phyloP scores from a whole-genome alignment of 2,888 invertebrate species.

The Apamea epomidion region DNA sequence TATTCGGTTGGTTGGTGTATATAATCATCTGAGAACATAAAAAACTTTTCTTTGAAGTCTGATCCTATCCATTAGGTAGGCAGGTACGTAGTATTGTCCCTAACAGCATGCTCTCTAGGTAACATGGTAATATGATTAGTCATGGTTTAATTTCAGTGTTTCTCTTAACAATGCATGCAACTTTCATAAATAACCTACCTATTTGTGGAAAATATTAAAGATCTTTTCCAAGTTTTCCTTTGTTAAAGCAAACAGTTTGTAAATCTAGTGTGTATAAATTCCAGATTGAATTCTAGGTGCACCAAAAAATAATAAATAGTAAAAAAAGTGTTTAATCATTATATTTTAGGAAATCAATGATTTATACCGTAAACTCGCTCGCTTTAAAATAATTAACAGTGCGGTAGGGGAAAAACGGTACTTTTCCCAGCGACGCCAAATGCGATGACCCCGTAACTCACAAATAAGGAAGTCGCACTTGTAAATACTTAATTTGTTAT shows the following conservation, averaged over 20 bases:
- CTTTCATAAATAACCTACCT: not conserved
- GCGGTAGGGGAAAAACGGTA: not conserved
- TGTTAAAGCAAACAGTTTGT: not conserved
- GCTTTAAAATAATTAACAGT: not conserved
- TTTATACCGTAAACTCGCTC: not conserved
- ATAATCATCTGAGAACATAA: not conserved
- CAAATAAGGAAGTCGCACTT: not conserved
- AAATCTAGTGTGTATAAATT: not conserved
- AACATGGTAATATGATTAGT: not conserved
- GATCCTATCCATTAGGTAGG: not conserved
- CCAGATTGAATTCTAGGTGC: not conserved
- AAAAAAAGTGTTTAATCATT: not conserved
- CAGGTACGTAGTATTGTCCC: not conserved
- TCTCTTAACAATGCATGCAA: constrained; percentile 4
- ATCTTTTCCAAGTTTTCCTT: not conserved
- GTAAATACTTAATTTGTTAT: constrained; percentile 12
- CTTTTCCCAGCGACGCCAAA: not conserved
- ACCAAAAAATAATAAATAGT: not conserved
- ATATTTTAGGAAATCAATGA: not conserved
- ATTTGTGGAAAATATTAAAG: not conserved
- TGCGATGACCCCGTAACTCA: no score
- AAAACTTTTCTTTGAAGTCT: not conserved
- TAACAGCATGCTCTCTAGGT: constrained; percentile 12
- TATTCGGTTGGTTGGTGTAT: not conserved
- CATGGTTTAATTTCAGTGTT: not conserved